phyloP scores from a whole-genome alignment of 2,888 invertebrate species.

The Hemistola chrysoprasaria region DNA sequence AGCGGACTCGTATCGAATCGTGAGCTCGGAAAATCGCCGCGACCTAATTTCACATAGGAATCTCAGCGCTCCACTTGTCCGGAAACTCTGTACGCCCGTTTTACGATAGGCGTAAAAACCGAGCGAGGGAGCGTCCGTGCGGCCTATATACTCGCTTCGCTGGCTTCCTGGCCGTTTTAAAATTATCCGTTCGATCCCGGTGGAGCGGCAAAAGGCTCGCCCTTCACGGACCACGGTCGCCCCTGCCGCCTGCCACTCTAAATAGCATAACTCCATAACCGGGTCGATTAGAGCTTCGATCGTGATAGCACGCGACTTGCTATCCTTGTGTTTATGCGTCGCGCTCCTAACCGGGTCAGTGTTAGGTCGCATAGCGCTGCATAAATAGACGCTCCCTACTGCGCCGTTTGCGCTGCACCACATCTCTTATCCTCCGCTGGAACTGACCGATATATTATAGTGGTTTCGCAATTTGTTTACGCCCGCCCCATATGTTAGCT shows the following conservation, averaged over 20 bases:
- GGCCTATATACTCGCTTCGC: constrained; percentile 73
- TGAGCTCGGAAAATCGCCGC: constrained; percentile 50
- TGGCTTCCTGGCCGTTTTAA: constrained; percentile 75
- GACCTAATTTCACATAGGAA: constrained; percentile 62
- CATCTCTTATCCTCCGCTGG: constrained; percentile 34
- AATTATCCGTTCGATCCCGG: constrained; percentile 69
- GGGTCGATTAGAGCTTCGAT: constrained; percentile 41
- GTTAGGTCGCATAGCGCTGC: constrained; percentile 78
- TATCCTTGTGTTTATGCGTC: constrained; percentile 71
- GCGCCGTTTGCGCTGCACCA: constrained; percentile 35
- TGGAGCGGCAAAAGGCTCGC: constrained; percentile 68
- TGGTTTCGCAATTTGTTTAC: constrained; percentile 69
- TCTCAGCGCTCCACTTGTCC: constrained; percentile 71
- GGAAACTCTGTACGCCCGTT: constrained; percentile 60
- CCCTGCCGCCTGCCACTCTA: constrained; percentile 54
- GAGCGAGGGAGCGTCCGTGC: constrained; percentile 60
- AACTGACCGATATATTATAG: constrained; percentile 47
- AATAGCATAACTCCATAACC: constrained; percentile 51
- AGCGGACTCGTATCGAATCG: constrained; percentile 37
- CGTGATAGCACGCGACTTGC: constrained; percentile 38
- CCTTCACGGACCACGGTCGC: constrained; percentile 70
- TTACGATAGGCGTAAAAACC: constrained; percentile 68
- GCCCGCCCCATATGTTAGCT: constrained; percentile 46
- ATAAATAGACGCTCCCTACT: constrained; percentile 65
- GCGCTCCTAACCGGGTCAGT: constrained; percentile 75